Evolutionary conservation across 2,797 vertebrate species (phyloP), one percentile per base, ranked within the genome.

Genomic region (Leptoclinus maculatus): DNA sequence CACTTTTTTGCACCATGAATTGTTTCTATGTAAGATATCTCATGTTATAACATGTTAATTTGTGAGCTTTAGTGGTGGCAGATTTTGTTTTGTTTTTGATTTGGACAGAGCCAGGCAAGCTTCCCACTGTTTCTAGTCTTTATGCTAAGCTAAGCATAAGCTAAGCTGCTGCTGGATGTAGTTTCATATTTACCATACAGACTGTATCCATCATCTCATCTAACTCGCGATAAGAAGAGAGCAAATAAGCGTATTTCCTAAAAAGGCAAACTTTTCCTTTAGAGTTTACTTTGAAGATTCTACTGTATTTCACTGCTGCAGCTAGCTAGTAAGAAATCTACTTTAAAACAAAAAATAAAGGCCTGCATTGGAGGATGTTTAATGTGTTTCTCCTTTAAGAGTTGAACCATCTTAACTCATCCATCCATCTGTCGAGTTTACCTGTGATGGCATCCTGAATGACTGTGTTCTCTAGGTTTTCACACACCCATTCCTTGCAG

Each of bases 401-500:
- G 43, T 39, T 11, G 4, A 39, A 39, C 32, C 49, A 8, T 49
- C 49, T 10, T 19, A 19, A 21, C 5, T 39, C 17, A 17, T 66
- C 3, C 51, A 58, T 59, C 13, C 53, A 41, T 19, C 3, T 19
- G 34, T 47, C 0, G 21, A 4, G 25, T 36, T 84, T 89, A 96
- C 96, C 96, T 94, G 93, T 86, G 66, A 94, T 91, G 25, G 91
- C 92, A 3, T 95, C 94, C 80, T 82, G 91, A 27, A 93, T 89
- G 67, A 95, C 79, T 0, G 83, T 93, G 92, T 86, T 91, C 71
- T 92, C 82, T n/a, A 89, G 88, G 86, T 91, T 93, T 76, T 97
- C 95, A 2, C 98, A 99, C 90, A 97, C 92, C 98, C 98, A 99
- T 82, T 97, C 96, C 0, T 94, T 96, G 84, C 98, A 99, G 95